A percentile compares a stretch with the other conserved stretches of the same genome.
phyloP scores from a whole-genome alignment of 2,113 vertebrate genomes.

The Azemiops feae region DNA sequence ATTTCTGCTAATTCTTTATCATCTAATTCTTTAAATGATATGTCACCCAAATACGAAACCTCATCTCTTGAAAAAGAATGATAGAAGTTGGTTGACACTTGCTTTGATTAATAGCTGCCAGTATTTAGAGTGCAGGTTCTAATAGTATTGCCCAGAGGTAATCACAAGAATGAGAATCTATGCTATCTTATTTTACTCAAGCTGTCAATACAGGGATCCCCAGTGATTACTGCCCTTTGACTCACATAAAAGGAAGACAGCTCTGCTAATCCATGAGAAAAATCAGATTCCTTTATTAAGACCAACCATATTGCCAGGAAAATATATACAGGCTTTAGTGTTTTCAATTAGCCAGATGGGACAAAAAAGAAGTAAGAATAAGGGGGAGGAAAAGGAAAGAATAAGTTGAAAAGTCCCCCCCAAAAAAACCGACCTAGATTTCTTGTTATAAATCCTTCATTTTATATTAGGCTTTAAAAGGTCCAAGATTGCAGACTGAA shows the following conservation, averaged over 20 bases:
- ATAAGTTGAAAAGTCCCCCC: background rate
- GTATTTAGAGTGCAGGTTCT: conserved; percentile 25
- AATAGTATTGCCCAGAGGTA: conserved; percentile 23
- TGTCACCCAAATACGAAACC: conserved; percentile 19
- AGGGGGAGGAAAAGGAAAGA: background rate
- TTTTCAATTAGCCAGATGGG: background rate
- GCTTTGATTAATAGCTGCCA: conserved; percentile 36
- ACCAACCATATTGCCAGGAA: background rate
- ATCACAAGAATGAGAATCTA: conserved; percentile 11
- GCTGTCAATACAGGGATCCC: background rate
- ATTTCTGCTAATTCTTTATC: background rate
- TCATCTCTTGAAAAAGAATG: background rate
- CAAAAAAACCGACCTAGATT: background rate
- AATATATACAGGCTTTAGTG: background rate
- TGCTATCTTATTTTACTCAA: conserved; percentile 23
- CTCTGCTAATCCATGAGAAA: background rate
- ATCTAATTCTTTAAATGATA: conserved; percentile 4
- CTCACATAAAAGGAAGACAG: background rate
- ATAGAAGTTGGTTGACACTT: conserved; percentile 34
- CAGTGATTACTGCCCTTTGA: background rate
- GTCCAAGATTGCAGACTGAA: background rate
- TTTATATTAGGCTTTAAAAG: background rate
- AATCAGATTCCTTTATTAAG: background rate
- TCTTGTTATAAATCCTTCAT: background rate
- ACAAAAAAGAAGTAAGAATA: background rate